phyloP scores from a whole-genome alignment of 1,140 invertebrate genomes.

The Oryctes rhinoceros region DNA sequence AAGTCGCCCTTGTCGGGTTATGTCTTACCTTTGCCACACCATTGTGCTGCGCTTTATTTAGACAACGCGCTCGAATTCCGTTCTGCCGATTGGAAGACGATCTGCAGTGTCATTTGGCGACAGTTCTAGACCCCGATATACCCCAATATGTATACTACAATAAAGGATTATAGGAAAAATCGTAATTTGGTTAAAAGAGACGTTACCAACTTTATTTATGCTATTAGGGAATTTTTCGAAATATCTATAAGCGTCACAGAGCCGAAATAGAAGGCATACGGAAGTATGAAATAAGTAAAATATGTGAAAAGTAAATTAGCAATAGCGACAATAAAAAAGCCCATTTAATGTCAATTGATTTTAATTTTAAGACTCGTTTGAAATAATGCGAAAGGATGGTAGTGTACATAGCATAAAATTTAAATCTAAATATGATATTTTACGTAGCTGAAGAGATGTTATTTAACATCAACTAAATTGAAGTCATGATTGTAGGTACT shows the following conservation, averaged over 20 bases:
- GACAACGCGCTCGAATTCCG: constrained; percentile 72
- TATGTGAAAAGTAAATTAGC: neutral
- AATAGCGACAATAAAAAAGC: constrained; percentile 45
- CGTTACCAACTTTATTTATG: neutral
- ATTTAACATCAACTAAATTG: too few species aligned
- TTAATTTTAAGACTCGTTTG: neutral
- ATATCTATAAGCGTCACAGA: too few species aligned
- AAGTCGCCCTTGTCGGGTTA: constrained; percentile 75
- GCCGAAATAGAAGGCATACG: too few species aligned
- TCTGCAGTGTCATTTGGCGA: neutral
- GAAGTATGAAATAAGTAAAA: too few species aligned
- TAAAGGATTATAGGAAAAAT: constrained; percentile 65
- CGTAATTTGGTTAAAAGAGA: neutral
- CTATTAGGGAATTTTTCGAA: neutral
- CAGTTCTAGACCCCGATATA: neutral
- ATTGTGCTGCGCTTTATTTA: constrained; percentile 81
- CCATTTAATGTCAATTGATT: constrained; percentile 1
- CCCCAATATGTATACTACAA: constrained; percentile 68
- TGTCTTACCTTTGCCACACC: constrained; percentile 86
- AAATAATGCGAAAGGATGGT: too few species aligned
- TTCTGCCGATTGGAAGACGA: constrained; percentile 69
- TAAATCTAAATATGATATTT: too few species aligned
- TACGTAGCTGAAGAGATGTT: too few species aligned
- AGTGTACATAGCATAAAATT: too few species aligned
- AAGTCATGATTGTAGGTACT: too few species aligned